These are phyloP conservation scores for Ptychobarbus kaznakovi DNA, from an alignment of 2,797 vertebrate species.

Conservation along the genomic window DNA sequence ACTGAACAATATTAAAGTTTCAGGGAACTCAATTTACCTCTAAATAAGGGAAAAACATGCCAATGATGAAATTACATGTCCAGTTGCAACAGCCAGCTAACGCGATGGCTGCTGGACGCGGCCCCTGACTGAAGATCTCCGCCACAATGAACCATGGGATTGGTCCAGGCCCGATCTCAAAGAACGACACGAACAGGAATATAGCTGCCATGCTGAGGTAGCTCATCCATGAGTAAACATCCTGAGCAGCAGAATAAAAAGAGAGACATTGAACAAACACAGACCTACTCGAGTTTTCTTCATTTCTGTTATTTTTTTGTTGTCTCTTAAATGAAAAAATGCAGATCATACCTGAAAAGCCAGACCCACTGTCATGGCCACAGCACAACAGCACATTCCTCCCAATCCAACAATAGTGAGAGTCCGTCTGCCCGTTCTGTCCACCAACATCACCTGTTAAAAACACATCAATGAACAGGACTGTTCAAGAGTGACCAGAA, in stretches of 20 bases:
- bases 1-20: background rate
- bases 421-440: slow-evolving; percentile 87
- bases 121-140: slow-evolving; percentile 97
- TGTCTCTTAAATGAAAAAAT: slow-evolving; percentile 1
- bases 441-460: slow-evolving; percentile 88
- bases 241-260: slow-evolving; percentile 68
- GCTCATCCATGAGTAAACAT: slow-evolving; percentile 88
- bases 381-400: slow-evolving; percentile 89
- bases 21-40: slow-evolving; percentile 73
- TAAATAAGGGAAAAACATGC: slow-evolving; percentile 91
- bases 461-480: slow-evolving; percentile 12
- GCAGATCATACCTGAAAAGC: slow-evolving; percentile 81
- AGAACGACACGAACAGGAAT: slow-evolving; percentile 96
- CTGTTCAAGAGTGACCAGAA: background rate
- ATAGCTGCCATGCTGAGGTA: slow-evolving; percentile 91
- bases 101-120: slow-evolving; percentile 91
- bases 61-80: slow-evolving; percentile 94
- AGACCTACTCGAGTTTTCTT: background rate
- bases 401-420: slow-evolving; percentile 85
- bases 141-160: slow-evolving; percentile 99
- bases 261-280: slow-evolving; percentile 35
- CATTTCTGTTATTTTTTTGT: background rate
- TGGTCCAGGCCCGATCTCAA: slow-evolving; percentile 95
- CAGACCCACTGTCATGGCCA: slow-evolving; percentile 92
- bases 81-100: slow-evolving; percentile 94